Evolutionary conservation across 2,888 invertebrate species (phyloP), one percentile per base, ranked within the genome.

Genomic region (Sylvicola cinctus): DNA sequence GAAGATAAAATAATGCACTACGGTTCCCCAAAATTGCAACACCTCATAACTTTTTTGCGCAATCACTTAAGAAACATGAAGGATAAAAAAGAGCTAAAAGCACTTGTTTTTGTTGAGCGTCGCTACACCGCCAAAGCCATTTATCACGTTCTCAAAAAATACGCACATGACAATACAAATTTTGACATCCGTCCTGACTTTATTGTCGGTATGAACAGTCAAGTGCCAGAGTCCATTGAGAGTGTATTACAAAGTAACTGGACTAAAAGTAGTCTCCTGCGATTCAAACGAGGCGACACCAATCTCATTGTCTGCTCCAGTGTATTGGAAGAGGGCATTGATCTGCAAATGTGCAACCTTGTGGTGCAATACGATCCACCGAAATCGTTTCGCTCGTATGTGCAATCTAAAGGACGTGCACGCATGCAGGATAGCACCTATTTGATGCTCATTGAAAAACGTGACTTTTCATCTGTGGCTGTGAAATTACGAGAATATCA

Each of bases 321-420:
- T 49, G 80, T 91, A 0, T 60, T 91, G 17, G 91, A 91, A 51
- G 91, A 91, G 58, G 90, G 90, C 0, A 68, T 90, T 7, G 88
- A 91, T 54, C 67, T 91, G 17, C 77, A 76, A 3, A 66, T 69
- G 17, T 95, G 93, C 49, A 73, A 78, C 40, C 55, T 84, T 28
- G 77, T 91, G 0, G 46, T 90, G 13, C 68, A 77, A 33, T 81
- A 74, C 49, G 83, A 85, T 49, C 49, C 58, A 2, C 67, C 80
- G 0, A 49, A 61, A 33, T 74, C 79, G 44, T 81, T 80, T 44
- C 63, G 83, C 32, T 75, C 81, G 0, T 93, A 90, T 48, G 69
- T 91, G 27, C 88, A 90, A 55, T 80, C 85, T 39, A 87, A 88
- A 67, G 88, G 69, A 2, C 67, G 93, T 36, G 91, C 91, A 0